A percentile compares a stretch with the other conserved stretches of the same genome.
phyloP scores from a whole-genome alignment of 2,113 vertebrate genomes.

The Crotalus tigris region DNA sequence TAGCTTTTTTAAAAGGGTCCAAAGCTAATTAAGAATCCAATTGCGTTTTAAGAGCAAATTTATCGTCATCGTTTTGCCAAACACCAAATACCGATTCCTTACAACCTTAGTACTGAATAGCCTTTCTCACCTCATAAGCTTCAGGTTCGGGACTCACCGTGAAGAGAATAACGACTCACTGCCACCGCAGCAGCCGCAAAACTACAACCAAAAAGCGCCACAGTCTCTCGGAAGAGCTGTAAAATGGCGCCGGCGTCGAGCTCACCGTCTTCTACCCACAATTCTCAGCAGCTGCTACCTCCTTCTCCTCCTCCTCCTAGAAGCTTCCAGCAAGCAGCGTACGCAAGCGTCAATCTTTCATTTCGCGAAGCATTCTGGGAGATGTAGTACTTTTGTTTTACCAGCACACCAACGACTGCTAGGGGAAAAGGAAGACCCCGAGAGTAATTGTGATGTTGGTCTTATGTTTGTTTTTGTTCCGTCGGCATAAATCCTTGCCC shows the following conservation, averaged over 20 bases:
- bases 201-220: background rate
- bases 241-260: conserved; percentile 72
- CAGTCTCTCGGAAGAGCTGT: conserved; percentile 28
- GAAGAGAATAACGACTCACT: background rate
- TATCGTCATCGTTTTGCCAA: background rate
- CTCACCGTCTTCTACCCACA: conserved; percentile 74
- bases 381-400: conserved; percentile 17
- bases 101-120: too few relatives aligned
- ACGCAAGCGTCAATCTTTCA: fast-evolving
- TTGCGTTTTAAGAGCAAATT: background rate
- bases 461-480: background rate
- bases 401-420: too few relatives aligned
- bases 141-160: background rate
- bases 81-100: background rate
- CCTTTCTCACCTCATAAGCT: background rate
- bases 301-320: background rate
- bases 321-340: conserved; percentile 45
- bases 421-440: background rate
- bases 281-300: conserved; percentile 33
- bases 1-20: background rate
- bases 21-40: background rate
- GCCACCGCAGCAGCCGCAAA: fast-evolving
- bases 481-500: background rate
- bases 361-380: conserved; percentile 43
- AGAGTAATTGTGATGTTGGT: background rate